Conservation (phyloP, 1,140 invertebrate genomes). For the Eupeodes corollae region DNA sequence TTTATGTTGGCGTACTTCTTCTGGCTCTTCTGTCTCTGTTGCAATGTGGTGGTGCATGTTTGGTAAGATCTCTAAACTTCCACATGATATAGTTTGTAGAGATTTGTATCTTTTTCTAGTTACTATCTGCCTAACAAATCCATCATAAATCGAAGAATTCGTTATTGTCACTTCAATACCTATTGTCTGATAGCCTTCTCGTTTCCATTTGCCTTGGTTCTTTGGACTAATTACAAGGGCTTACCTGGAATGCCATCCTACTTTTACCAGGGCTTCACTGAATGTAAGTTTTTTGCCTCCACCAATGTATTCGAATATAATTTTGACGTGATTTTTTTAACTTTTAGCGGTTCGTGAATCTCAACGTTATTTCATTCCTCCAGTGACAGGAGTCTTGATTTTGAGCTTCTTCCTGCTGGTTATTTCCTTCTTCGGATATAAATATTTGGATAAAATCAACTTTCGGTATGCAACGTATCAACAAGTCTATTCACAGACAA, state of each 20-base stretch:
- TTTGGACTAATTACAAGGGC: conserved; percentile 25
- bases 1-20: conserved; percentile 31
- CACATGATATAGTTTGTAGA: no score
- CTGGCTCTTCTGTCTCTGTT: conserved; percentile 31
- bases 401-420: conserved; percentile 24
- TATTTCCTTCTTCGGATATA: conserved; percentile 25
- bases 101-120: not conserved
- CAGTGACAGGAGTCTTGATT: conserved; percentile 25
- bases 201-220: conserved; percentile 20
- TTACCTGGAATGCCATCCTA: conserved; percentile 33
- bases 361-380: conserved; percentile 32
- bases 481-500: conserved; percentile 13
- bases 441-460: not conserved
- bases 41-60: conserved; percentile 28
- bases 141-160: not conserved
- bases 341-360: conserved; percentile 24
- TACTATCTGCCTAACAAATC: not conserved
- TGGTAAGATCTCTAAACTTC: no score
- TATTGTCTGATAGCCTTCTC: conserved; percentile 17
- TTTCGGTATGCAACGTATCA: conserved; percentile 20
- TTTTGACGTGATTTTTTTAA: not conserved
- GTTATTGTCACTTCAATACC: conserved; percentile 5
- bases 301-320: not conserved
- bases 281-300: conserved; percentile 13
- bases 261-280: conserved; percentile 30